A percentile compares a stretch with the other conserved stretches of the same genome.
Conservation (phyloP, 2,888 invertebrate genomes). For the Plagodis dolabraria region DNA sequence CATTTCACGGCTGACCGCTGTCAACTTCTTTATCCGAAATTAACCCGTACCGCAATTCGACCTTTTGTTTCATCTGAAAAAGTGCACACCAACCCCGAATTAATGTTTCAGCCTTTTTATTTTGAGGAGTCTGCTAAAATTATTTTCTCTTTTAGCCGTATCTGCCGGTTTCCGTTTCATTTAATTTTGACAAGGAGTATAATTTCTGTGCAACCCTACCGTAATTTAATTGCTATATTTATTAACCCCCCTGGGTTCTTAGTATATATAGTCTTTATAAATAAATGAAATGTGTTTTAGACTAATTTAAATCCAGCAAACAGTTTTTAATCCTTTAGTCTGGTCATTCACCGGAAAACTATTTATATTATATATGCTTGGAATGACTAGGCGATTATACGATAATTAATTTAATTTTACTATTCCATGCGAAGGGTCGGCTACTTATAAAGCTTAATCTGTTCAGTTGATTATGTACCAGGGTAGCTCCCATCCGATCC, state of each 20-base stretch:
- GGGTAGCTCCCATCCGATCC: no score
- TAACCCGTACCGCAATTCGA: conserved; percentile 40
- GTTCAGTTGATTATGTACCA: no score
- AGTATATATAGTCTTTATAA: no score
- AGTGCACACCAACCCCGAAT: conserved; percentile 38
- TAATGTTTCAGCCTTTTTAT: conserved; percentile 30
- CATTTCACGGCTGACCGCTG: conserved; percentile 43
- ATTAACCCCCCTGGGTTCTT: not conserved
- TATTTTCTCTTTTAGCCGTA: conserved; percentile 26
- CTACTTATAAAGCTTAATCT: no score
- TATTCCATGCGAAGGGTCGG: no score
- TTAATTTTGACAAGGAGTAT: conserved; percentile 13
- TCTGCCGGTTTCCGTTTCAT: conserved; percentile 8
- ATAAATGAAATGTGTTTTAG: no score
- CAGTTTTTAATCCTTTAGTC: no score
- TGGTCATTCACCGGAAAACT: no score
- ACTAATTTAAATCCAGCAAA: no score
- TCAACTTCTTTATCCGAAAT: conserved; percentile 44
- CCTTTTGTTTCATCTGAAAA: conserved; percentile 41
- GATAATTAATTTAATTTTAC: no score
- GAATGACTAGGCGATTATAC: no score
- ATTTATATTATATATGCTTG: no score
- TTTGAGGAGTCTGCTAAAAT: conserved; percentile 31
- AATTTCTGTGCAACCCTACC: conserved; percentile 3
- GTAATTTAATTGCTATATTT: conserved; percentile 1